These are phyloP conservation scores for Suricata suricatta DNA, from an alignment of 2,113 vertebrate genomes.

Conservation along the genomic window DNA sequence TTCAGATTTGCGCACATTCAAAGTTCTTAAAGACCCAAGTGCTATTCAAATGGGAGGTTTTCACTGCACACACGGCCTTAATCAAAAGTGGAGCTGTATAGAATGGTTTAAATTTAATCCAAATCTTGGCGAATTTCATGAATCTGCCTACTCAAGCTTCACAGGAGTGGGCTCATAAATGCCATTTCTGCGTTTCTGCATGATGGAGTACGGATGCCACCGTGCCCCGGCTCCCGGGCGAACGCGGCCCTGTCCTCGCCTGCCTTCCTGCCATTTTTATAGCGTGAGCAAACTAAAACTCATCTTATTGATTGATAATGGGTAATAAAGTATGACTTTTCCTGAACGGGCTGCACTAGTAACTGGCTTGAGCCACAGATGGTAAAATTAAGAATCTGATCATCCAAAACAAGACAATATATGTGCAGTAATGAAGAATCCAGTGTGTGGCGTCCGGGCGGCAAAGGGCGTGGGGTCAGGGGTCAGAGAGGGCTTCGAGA, in stretches of 20 bases:
- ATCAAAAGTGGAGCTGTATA: conserved; percentile 80
- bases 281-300: conserved; percentile 70
- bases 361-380: conserved; percentile 27
- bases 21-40: conserved; percentile 78
- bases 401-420: conserved; percentile 54
- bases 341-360: conserved; percentile 46
- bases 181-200: conserved; percentile 81
- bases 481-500: neutral
- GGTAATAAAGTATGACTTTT: conserved; percentile 70
- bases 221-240: conserved; percentile 58
- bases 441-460: neutral
- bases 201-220: conserved; percentile 50
- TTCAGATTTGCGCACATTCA: conserved; percentile 78
- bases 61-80: conserved; percentile 76
- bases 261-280: conserved; percentile 74
- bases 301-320: conserved; percentile 74
- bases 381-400: conserved; percentile 59
- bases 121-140: conserved; percentile 84
- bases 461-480: accelerated
- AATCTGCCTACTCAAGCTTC: conserved; percentile 84
- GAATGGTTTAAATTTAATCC: conserved; percentile 85
- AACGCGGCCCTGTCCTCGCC: conserved; percentile 54
- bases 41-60: conserved; percentile 78
- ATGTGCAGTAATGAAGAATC: conserved; percentile 40
- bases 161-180: conserved; percentile 76